A percentile compares a stretch with the other conserved stretches of the same genome.
Conservation (phyloP, 2,797 vertebrate genomes). For the Sebastolobus alascanus region DNA sequence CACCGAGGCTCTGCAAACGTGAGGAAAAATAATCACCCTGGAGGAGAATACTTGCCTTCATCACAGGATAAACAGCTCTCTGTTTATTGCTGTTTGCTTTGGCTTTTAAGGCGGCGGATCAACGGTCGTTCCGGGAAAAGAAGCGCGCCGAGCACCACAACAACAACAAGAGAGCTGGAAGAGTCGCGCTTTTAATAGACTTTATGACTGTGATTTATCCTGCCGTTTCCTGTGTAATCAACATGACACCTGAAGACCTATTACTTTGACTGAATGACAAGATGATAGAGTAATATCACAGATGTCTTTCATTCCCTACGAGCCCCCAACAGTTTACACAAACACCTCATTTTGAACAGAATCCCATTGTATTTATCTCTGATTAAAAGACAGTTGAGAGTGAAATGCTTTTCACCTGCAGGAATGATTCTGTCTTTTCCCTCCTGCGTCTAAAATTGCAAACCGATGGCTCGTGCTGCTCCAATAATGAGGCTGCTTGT, state of each 20-base stretch:
- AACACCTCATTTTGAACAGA: not conserved
- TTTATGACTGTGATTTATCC: constrained; percentile 45
- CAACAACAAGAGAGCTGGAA: not conserved
- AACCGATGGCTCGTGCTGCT: constrained; percentile 19
- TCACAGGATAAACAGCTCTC: constrained; percentile 10
- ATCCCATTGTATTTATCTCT: not conserved
- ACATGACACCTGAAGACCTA: constrained; percentile 32
- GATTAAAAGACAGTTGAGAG: not conserved
- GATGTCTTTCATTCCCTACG: not conserved
- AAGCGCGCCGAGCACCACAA: not conserved
- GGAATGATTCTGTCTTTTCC: not conserved
- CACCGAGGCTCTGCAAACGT: not conserved
- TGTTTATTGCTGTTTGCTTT: constrained; percentile 58
- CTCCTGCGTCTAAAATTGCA: not conserved
- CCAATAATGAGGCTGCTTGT: constrained; percentile 13
- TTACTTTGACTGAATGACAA: constrained; percentile 18
- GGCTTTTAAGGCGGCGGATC: constrained; percentile 27
- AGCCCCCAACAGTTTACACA: not conserved
- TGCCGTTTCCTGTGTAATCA: constrained; percentile 21
- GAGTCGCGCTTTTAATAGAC: constrained; percentile 26
- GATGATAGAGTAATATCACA: constrained; percentile 6
- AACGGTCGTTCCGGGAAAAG: not conserved
- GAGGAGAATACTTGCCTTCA: not conserved
- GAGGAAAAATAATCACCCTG: not conserved
- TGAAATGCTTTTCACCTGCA: not conserved